A percentile compares a stretch with the other conserved stretches of the same genome.
phyloP scores from a whole-genome alignment of 2,113 vertebrate genomes.

The Thermophis baileyi region DNA sequence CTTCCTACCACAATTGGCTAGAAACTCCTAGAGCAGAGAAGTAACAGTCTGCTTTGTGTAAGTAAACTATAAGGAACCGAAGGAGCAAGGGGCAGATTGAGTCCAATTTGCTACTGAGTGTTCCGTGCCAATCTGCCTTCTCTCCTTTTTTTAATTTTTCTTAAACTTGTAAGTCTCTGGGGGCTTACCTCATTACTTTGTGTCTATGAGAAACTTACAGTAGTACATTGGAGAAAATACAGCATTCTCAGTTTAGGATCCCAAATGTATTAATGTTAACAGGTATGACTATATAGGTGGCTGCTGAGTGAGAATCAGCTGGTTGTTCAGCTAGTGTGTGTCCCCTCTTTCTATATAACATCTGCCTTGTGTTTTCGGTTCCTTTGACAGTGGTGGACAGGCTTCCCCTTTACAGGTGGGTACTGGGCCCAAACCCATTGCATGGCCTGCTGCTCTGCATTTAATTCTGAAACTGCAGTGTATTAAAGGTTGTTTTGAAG shows the following conservation, averaged over 20 bases:
- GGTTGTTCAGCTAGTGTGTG: background rate
- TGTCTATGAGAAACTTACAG: background rate
- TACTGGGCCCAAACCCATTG: background rate
- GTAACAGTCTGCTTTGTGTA: background rate
- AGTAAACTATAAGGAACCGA: background rate
- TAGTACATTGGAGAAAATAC: background rate
- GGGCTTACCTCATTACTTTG: background rate
- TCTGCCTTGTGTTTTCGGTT: slow-evolving; percentile 48
- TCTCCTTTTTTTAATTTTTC: background rate
- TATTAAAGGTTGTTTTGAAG: background rate
- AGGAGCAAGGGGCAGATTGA: background rate
- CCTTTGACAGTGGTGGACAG: slow-evolving; percentile 47
- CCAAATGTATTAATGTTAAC: background rate
- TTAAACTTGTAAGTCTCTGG: background rate
- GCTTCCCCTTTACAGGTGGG: slow-evolving; percentile 45
- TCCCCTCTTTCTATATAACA: background rate
- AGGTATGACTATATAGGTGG: background rate
- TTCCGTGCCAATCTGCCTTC: background rate
- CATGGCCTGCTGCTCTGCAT: background rate
- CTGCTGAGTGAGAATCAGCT: background rate
- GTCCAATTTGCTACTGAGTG: background rate
- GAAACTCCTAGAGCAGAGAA: background rate
- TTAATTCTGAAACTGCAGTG: background rate
- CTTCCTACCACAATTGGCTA: background rate
- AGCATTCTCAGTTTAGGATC: background rate